Evolutionary conservation across 2,888 invertebrate genomes (phyloP), one percentile per base, ranked within the genome.

Genomic region (Hirtodrosophila confusa): DNA sequence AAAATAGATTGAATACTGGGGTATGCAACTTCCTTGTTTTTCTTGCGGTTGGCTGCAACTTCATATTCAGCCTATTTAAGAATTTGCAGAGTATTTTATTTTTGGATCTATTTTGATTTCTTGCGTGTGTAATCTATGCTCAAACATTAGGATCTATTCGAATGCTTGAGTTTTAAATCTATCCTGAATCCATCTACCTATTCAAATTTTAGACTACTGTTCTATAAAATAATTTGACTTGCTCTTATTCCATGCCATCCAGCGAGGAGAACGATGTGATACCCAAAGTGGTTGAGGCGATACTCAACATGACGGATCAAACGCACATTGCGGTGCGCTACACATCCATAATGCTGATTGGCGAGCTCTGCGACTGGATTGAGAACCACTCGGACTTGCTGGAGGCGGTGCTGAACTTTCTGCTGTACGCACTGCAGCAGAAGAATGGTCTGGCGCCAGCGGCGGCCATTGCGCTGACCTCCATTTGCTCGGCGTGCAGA

Each of bases 301-400:
- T 99, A 67, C 92, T 98, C 37, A 95, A 95, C 73, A 94, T 98
- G 89, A 97, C 98, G 0, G 94, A 94, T 77, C 94, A 94, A 29
- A 94, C 95, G 0, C 99, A 99, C 90, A 93, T 96, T 31, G 97
- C 97, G 0, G 97, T 99, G 0, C 94, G 96, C 57, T 95, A 96
- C 90, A 98, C 98, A 0, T 97, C 98, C 78, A 95, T 98, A 60
- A 93, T 96, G 77, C 92, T 98, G 48, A 92, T 98, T 44, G 98
- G 98, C 0, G 98, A 98, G 92, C 93, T 98, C 37, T 95, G 97
- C 90, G 99, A 99, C 90, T 99, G 99, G 99, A 95, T 99, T 54
- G 96, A 97, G 88, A 94, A 94, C 80, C 98, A 98, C 92, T 94
- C 97, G 0, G 94, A 94, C 72, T 95, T 95, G 49, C 92, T 98